These are phyloP conservation scores for Struthio camelus DNA, from an alignment of 2,113 vertebrate species.

Conservation along the genomic window DNA sequence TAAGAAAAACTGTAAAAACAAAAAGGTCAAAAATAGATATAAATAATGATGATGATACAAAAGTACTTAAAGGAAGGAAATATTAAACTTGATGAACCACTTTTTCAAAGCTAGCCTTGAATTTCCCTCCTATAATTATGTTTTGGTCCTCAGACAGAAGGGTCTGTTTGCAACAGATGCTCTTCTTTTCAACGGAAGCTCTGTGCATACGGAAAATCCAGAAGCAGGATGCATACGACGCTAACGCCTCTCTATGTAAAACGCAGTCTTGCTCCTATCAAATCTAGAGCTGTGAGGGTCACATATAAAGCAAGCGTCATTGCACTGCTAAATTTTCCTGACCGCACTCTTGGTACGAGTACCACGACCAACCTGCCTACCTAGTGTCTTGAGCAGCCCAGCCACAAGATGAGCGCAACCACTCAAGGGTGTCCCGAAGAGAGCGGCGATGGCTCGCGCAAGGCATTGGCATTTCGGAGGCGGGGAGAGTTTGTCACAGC, in stretches of 20 bases:
- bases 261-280: neutral
- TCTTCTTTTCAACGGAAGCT: neutral
- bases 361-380: neutral
- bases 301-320: accelerated
- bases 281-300: neutral
- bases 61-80: neutral
- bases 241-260: neutral
- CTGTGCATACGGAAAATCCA: accelerated
- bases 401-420: neutral
- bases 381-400: accelerated
- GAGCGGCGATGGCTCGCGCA: neutral
- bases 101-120: neutral
- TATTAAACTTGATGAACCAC: accelerated
- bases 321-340: neutral
- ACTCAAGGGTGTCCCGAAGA: neutral
- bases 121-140: neutral
- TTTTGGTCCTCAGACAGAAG: neutral
- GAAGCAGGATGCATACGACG: neutral
- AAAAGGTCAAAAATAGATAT: neutral
- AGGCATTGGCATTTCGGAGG: neutral
- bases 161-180: neutral
- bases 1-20: neutral
- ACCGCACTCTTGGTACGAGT: neutral
- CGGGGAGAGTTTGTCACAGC: neutral
- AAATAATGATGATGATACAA: neutral